Base-by-base conservation (phyloP, 2,888 invertebrate genomes). In the Cephus sareptanus region DNA sequence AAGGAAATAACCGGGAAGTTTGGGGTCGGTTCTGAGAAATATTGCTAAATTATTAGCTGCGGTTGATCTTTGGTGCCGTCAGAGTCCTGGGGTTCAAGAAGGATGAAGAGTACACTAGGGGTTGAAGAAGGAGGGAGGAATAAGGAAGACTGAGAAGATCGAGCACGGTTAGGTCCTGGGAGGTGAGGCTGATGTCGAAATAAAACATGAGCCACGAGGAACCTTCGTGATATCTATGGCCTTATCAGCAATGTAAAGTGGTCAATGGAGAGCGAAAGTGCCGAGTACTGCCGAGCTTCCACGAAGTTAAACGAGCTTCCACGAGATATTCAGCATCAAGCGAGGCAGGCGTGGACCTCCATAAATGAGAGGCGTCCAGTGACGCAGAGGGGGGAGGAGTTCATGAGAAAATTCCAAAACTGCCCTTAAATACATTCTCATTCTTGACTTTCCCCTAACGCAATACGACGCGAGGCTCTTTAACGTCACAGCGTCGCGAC, bases 191-290 rank as follows among this genome's bases (percentile, higher is more conserved):
- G 77, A 77, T 77, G 79, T 70, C 23, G 78, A 74, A 75, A 80
- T 77, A 80, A 81, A 81, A 83, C 79, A 83, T 81, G 80, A 81
- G 80, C 79, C 40, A 33, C 71, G 69, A 70, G 74, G 76, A 79
- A 75, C 77, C 79, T 79, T 79, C 75, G 30, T 71, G 79, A 80
- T 81, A 82, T 80, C 79, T 77, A 80, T 79, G 73, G 76, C 76
- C 79, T 82, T 80, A 80, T 82, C 77, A 81, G 78, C 74, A 78
- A 79, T 81, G 80, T 78, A 80, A 77, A 81, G 75, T 75, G 79
- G 78, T 73, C 78, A 79, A 79, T 79, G 78, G 71, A 71, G 71
- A 71, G 71, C 71, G 71, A 71, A 34, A 71, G 71, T 15, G 33
- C 34, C 71, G 71, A 71, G 13, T 33, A 33, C 31, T 71, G 23